phyloP scores from a whole-genome alignment of 2,113 vertebrate genomes.

The Neogale vison region DNA sequence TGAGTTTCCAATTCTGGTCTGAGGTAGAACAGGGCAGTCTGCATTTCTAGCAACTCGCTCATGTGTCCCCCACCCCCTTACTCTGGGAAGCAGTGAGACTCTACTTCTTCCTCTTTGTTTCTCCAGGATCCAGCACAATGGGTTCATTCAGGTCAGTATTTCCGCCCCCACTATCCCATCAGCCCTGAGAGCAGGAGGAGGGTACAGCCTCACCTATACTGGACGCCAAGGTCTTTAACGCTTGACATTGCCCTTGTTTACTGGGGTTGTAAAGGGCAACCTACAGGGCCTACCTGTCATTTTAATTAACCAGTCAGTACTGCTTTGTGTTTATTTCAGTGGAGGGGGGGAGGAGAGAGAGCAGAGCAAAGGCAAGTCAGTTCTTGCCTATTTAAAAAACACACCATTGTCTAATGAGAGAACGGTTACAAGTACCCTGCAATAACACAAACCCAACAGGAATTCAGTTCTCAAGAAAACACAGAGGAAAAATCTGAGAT shows the following conservation, averaged over 20 bases:
- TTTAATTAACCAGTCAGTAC: background rate
- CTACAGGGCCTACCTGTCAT: background rate
- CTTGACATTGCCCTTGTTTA: background rate
- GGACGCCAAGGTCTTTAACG: background rate
- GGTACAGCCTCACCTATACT: background rate
- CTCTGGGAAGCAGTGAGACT: background rate
- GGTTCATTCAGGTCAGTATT: background rate
- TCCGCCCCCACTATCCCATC: background rate
- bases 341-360: background rate
- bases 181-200: accelerated
- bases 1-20: background rate
- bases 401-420: background rate
- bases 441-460: background rate
- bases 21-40: background rate
- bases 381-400: background rate
- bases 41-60: background rate
- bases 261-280: background rate
- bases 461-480: background rate
- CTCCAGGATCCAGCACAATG: background rate
- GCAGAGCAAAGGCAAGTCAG: background rate
- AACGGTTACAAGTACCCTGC: background rate
- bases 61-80: no score
- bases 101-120: background rate
- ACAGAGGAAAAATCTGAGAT: background rate
- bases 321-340: background rate